A percentile compares a stretch with the other conserved stretches of the same genome.
phyloP scores from a whole-genome alignment of 2,888 invertebrate genomes.

The Drosophila demipolita region DNA sequence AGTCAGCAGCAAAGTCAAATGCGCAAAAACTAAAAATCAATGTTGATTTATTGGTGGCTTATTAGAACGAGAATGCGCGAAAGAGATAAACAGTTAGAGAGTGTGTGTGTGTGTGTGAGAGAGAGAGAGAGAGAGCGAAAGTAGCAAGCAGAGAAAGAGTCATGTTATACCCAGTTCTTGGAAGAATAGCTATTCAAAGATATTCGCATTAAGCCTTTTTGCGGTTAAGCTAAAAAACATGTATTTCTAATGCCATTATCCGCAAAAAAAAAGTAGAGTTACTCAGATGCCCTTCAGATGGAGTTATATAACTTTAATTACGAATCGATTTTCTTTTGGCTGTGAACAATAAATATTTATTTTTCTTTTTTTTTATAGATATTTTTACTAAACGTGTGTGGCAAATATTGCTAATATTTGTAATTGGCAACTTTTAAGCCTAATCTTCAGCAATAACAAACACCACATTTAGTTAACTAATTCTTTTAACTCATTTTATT shows the following conservation, averaged over 20 bases:
- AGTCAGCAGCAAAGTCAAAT: slow-evolving; percentile 68
- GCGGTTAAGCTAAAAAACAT: slow-evolving; percentile 17
- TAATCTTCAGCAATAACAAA: background rate
- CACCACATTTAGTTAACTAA: background rate
- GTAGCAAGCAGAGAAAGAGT: slow-evolving; percentile 4
- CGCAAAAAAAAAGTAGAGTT: slow-evolving; percentile 16
- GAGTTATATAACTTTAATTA: background rate
- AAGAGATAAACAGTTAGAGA: slow-evolving; percentile 19
- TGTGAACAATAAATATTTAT: background rate
- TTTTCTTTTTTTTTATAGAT: background rate
- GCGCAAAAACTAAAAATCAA: slow-evolving; percentile 68
- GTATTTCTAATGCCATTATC: slow-evolving; percentile 42
- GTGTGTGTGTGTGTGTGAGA: background rate
- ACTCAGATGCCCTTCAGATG: background rate
- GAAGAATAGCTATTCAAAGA: slow-evolving; percentile 34
- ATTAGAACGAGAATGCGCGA: slow-evolving; percentile 67
- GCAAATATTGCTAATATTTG: background rate
- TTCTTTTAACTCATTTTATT: background rate
- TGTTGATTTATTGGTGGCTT: slow-evolving; percentile 78
- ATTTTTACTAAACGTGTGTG: background rate
- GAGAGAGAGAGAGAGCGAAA: slow-evolving; percentile 9
- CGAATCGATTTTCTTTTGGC: background rate
- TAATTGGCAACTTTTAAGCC: background rate
- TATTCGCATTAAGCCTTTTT: slow-evolving; percentile 33
- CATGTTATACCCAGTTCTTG: slow-evolving; percentile 47